Evolutionary conservation across 2,888 invertebrate genomes (phyloP).

Genomic region (Calephelis perditalis): DNA sequence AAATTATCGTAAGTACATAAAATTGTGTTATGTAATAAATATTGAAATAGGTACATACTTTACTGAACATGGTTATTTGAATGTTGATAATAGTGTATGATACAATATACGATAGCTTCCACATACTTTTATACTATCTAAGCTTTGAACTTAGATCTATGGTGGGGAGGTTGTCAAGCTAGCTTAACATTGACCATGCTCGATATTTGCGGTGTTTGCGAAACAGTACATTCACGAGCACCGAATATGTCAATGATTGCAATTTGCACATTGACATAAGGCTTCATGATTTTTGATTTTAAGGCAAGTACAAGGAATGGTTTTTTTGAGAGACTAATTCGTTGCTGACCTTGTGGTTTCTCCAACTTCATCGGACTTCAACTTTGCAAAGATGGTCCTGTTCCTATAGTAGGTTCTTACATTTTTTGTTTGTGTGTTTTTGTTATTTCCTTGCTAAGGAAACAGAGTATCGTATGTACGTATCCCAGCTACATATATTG

Average conservation of each 20-base stretch:
- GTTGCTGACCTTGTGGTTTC: no score
- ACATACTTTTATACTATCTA: constrained; percentile 7
- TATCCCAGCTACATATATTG: no score
- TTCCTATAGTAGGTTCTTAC: no score
- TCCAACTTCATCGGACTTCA: no score
- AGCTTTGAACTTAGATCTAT: constrained; percentile 12
- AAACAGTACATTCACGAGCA: constrained; percentile 3
- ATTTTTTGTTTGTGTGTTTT: no score
- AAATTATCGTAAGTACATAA: no score
- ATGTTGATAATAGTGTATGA: not conserved
- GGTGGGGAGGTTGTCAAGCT: constrained; percentile 18
- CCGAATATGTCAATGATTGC: not conserved
- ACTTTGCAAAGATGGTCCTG: no score
- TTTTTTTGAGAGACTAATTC: no score
- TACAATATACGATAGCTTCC: not conserved
- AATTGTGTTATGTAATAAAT: not conserved
- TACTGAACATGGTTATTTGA: constrained; percentile 2
- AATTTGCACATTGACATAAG: not conserved
- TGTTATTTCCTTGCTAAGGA: no score
- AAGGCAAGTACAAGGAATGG: no score
- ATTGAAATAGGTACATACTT: not conserved
- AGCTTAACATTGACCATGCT: constrained; percentile 22
- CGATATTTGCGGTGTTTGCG: constrained; percentile 6
- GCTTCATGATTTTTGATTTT: no score
- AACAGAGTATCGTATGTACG: no score